Conservation (phyloP, 2,113 vertebrate species). For the Urocolius indicus region DNA sequence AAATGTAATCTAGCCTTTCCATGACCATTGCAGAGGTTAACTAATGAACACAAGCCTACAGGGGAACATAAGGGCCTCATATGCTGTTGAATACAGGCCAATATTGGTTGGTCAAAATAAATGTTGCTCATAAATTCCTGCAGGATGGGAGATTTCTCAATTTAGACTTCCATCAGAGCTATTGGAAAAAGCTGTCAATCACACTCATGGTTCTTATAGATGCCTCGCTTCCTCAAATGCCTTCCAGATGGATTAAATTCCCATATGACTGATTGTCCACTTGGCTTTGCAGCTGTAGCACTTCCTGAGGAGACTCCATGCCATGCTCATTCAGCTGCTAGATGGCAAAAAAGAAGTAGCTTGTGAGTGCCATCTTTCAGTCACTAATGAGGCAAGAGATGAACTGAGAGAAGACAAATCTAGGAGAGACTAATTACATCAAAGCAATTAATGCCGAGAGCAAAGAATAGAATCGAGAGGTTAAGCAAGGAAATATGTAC, state of each 20-base stretch:
- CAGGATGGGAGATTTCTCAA: slow-evolving; percentile 23
- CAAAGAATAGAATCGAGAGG: not conserved
- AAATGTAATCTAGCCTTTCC: not conserved
- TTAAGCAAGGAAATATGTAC: not conserved
- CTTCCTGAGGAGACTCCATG: slow-evolving; percentile 25
- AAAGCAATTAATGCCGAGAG: slow-evolving; percentile 39
- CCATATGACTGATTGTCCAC: slow-evolving; percentile 44
- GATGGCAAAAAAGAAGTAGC: not conserved
- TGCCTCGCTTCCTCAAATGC: slow-evolving; percentile 58
- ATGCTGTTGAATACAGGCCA: slow-evolving; percentile 16
- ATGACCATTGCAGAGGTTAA: not conserved
- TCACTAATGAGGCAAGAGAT: slow-evolving; percentile 52
- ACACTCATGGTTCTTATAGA: not conserved
- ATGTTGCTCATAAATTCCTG: slow-evolving; percentile 15
- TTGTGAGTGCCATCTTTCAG: slow-evolving; percentile 39
- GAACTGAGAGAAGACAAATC: slow-evolving; percentile 24
- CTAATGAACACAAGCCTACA: not conserved
- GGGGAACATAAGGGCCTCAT: slow-evolving; percentile 18
- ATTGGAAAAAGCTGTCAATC: slow-evolving; percentile 45
- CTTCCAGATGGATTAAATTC: slow-evolving; percentile 74
- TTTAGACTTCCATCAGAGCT: slow-evolving; percentile 1
- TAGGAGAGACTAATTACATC: slow-evolving; percentile 22
- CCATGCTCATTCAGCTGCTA: slow-evolving; percentile 36
- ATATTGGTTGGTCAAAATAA: not conserved
- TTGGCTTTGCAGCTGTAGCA: slow-evolving; percentile 32